Conservation (phyloP, 2,797 vertebrate genomes). For the Gymnoscopelus microlampas region DNA sequence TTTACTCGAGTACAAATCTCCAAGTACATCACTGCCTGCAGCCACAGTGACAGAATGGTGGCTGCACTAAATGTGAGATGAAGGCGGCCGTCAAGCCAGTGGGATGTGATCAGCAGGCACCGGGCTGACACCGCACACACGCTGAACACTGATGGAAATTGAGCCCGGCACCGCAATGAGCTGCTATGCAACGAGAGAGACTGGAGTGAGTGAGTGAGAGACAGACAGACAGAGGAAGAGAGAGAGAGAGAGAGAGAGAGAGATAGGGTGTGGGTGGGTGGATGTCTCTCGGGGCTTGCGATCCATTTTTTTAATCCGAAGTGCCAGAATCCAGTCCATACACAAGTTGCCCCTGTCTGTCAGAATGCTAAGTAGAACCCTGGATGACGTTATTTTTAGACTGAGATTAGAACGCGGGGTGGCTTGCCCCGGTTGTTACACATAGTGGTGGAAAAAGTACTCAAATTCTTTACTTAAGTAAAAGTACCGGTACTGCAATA, state of each 20-base stretch:
- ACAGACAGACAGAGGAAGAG: not conserved
- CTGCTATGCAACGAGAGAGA: constrained; percentile 5
- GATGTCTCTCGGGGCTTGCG: constrained; percentile 3
- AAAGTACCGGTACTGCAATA: too few relatives aligned
- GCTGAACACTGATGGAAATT: constrained; percentile 65
- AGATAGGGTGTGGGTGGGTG: not conserved
- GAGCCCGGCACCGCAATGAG: constrained; percentile 64
- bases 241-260: not conserved
- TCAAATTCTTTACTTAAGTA: too few relatives aligned
- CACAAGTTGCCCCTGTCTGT: constrained; percentile 51
- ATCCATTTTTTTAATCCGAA: constrained; percentile 62
- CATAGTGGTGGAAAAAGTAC: too few relatives aligned
- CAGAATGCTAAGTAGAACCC: constrained; percentile 48
- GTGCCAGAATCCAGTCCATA: constrained; percentile 40
- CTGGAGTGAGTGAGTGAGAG: not conserved
- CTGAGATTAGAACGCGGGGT: constrained; percentile 50
- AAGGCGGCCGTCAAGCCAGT: constrained; percentile 62
- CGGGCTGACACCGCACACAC: constrained; percentile 48
- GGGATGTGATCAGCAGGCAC: constrained; percentile 68
- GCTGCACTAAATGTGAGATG: constrained; percentile 61
- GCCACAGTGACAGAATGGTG: constrained; percentile 25
- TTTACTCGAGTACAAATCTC: not conserved
- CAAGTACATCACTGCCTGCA: constrained; percentile 13
- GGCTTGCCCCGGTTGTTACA: constrained; percentile 4
- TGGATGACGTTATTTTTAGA: constrained; percentile 57